These are phyloP conservation scores for Tetrax tetrax DNA, from an alignment of 2,113 vertebrate genomes.

Conservation along the genomic window DNA sequence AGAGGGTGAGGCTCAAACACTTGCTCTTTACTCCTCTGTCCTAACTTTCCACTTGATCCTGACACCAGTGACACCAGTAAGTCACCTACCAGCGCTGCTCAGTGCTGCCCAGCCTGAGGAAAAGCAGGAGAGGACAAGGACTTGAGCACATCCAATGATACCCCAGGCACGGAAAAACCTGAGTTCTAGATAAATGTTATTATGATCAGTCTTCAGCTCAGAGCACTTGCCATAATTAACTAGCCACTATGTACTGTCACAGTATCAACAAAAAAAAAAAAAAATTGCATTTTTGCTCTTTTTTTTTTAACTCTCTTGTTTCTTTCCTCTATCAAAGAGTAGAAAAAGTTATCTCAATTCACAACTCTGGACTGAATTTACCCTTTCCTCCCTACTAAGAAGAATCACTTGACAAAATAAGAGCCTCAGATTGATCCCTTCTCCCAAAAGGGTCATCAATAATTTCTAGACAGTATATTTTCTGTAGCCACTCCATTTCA, in stretches of 20 bases:
- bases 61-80: constrained; percentile 67
- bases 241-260: constrained; percentile 56
- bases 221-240: constrained; percentile 52
- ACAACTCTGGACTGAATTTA: background rate
- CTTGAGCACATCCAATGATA: constrained; percentile 69
- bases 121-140: constrained; percentile 71
- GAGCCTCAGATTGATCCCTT: background rate
- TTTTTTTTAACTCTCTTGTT: background rate
- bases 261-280: constrained; percentile 38
- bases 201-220: constrained; percentile 64
- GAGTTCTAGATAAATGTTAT: constrained; percentile 66
- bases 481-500: background rate
- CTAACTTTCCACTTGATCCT: constrained; percentile 71
- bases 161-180: constrained; percentile 69
- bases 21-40: constrained; percentile 43
- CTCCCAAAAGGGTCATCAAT: background rate
- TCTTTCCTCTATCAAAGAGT: background rate
- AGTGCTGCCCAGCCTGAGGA: constrained; percentile 70
- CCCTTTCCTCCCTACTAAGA: background rate
- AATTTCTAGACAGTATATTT: background rate
- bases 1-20: constrained; percentile 45
- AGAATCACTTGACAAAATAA: background rate
- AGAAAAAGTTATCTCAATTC: background rate
- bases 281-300: constrained; percentile 9
- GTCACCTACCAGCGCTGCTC: constrained; percentile 66